Evolutionary conservation across 2,113 vertebrate genomes (phyloP), one percentile per base, ranked within the genome.

Genomic region (Tichodroma muraria): DNA sequence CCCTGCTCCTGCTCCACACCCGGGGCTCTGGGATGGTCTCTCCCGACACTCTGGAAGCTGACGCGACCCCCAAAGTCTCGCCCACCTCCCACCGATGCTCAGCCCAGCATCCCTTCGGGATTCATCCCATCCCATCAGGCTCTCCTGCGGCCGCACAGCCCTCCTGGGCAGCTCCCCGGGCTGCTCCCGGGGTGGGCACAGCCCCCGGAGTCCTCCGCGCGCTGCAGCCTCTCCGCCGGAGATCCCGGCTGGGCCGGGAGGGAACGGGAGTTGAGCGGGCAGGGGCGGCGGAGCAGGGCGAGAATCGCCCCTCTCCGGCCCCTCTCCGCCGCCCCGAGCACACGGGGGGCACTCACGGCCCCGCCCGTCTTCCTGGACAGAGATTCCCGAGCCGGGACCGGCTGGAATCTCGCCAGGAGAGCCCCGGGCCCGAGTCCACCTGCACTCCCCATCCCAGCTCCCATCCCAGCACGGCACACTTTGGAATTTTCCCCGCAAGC

Each of bases 21-120:
- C 0, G 4, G 52, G 13, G 3, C 0, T 0, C 18, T 13, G 4
- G 25, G 23, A 47, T 0, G 9, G 59, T 57, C 0, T 0, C 47
- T 8, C 50, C 0, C 1, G 80, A 44, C 0, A 0, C 52, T 6
- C 65, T 44, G 56, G 22, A 30, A 80, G 31, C 12, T 52, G 68
- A 27, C 0, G 1, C 11, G 8, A 22, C 11, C 28, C 35, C 30
- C 35, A 24, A n/a, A 37, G 15, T 60, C 33, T 49, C 35, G 31
- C 33, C 31, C 25, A 5, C 1, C 60, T n/a, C 64, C 9, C 64
- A 20, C n/a, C 19, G 31, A 53, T 66, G 19, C 33, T 11, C 19
- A 30, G 35, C 24, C 10, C 75, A 49, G 61, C 17, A 22, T 60
- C 65, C 17, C 17, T 79, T 40, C 19, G 59, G 73, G 49, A 12